Evolutionary conservation across 2,113 vertebrate genomes (phyloP).

Genomic region (Numida meleagris): DNA sequence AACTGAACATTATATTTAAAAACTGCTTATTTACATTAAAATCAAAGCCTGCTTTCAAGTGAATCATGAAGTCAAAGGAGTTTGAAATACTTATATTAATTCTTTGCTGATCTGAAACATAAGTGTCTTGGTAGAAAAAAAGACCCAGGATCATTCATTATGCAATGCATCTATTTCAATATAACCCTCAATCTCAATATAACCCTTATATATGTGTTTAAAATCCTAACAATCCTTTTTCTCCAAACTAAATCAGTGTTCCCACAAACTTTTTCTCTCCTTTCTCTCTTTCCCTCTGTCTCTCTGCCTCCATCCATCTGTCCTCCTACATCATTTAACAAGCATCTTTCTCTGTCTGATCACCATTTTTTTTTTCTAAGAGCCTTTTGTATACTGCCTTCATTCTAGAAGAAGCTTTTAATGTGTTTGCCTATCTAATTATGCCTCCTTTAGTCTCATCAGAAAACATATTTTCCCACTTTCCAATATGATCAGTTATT

Average conservation of each 20-base stretch:
- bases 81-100: not conserved
- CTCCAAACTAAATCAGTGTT: not conserved
- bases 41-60: not conserved
- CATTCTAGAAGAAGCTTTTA: not conserved
- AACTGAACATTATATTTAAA: not conserved
- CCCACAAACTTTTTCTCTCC: not conserved
- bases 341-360: not conserved
- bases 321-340: not conserved
- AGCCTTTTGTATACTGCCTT: not conserved
- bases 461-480: not conserved
- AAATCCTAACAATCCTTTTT: not conserved
- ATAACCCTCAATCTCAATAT: not conserved
- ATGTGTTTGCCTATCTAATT: not conserved
- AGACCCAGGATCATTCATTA: not conserved
- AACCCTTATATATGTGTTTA: not conserved
- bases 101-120: not conserved
- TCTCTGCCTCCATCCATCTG: not conserved
- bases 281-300: not conserved
- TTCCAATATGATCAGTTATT: not conserved
- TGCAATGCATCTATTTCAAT: not conserved
- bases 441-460: not conserved
- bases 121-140: not conserved
- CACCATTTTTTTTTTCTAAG: not conserved
- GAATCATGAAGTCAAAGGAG: not conserved
- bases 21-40: not conserved